Base-by-base conservation (phyloP, 2,888 invertebrate genomes). In the Strigamia maritima region DNA sequence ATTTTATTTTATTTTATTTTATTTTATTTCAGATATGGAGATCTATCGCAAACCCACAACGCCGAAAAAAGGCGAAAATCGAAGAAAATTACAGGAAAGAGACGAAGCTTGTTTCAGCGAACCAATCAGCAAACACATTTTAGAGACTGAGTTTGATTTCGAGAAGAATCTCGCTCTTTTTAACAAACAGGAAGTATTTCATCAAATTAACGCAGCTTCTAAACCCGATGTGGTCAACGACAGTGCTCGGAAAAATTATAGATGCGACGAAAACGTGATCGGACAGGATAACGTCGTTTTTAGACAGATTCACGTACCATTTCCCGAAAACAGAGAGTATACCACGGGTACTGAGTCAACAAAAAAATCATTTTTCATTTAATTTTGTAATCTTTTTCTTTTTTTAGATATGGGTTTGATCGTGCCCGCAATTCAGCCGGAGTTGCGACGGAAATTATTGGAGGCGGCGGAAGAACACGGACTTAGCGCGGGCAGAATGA, bases 81-180 rank as follows among this genome's bases (percentile, higher is more conserved):
- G 87, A 83, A 87, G 87, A 83, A 87, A 85, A 40, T 81, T 87
- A 81, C 86, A 85, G 84, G 87, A 89, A 82, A 89, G 90, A 82
- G 91, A 92, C 86, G 92, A 93, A 85, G 91, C 92, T 79, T 93
- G 93, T 85, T 94, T 94, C 87, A 93, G 92, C 35, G 90, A 90
- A 6, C 91, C 92, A 65, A 87, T 91, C 12, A 92, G 92, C 82
- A 90, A 90, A 79, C 89, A 89, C 78, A 87, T 89, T 82, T 86
- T 91, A 78, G 89, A 87, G 82, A 89, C 92, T 85, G 96, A 97
- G 83, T 97, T 97, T 88, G 96, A 97, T 89, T 96, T 97, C 89
- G 96, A 97, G 85, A 94, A 94, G 82, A 97, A 96, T 88, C 88
- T 96, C 79, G 95, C 95, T 26, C 88, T 97, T 76, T 97, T 97